Base-by-base conservation (phyloP, 2,888 invertebrate species). In the Cerastoderma edule region DNA sequence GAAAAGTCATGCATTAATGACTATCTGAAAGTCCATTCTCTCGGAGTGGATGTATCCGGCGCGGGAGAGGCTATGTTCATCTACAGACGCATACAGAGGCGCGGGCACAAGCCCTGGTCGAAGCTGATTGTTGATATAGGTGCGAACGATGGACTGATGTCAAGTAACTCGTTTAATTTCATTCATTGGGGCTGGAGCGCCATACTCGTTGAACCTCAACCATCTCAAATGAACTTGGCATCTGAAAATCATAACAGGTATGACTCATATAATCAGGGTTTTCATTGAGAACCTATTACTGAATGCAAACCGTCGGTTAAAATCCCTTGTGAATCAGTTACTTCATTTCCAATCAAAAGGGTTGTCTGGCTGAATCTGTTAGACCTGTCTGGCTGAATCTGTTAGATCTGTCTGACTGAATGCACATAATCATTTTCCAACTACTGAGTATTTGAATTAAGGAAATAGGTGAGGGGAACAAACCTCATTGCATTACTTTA, bases 111-210 rank as follows among this genome's bases (percentile, higher is more conserved):
- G 24, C 72, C 73, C 1, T 86, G 82, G 68, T 54, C 72, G 2
- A 72, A 73, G 32, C 70, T 90, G 28, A 80, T 90, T 19, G 79
- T 90, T 6, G 90, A 90, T 73, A 87, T 90, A 28, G 90, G 90
- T 27, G 89, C 90, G 6, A 89, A 89, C 75, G 89, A 89, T 81
- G 89, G 90, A 10, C 67, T 90, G 1, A 30, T 89, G 48, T 88
- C 87, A 5, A 89, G 89, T 71, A 90, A 90, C 64, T 90, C 90
- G 0, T 88, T 83, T 69, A 90, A 90, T 63, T 87, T 90, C 50
- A 88, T 90, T 6, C 87, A 88, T 66, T 83, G 84, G 80, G 90
- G 90, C 2, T 90, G 90, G 90, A 85, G 81, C 72, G 90, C 87
- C 2, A 82, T 89, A 6, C 75, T 90, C 6, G 89, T 90, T n/a